Conservation (phyloP, 2,113 vertebrate genomes). For the Oncorhynchus keta region DNA sequence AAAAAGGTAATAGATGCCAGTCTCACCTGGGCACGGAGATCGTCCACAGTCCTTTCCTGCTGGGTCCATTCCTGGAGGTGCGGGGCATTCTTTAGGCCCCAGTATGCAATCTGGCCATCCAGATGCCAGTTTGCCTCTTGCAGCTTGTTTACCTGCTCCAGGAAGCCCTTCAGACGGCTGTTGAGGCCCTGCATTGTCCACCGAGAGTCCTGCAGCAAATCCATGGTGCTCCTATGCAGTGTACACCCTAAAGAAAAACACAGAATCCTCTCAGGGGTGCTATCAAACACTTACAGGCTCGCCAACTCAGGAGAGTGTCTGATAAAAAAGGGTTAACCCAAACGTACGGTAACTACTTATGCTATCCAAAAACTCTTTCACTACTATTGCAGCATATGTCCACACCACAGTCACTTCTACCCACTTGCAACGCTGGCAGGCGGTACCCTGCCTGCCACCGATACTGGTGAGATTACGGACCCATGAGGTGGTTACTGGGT, state of each 20-base stretch:
- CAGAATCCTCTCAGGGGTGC: not conserved
- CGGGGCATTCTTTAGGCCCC: slow-evolving; percentile 20
- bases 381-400: not conserved
- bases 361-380: not conserved
- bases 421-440: not conserved
- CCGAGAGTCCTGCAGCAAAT: slow-evolving; percentile 52
- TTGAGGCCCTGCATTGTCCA: slow-evolving; percentile 65
- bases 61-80: slow-evolving; percentile 52
- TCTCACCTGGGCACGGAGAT: slow-evolving; percentile 69
- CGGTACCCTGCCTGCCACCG: slow-evolving; percentile 15
- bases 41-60: slow-evolving; percentile 58
- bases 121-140: slow-evolving; percentile 65
- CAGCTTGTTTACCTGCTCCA: slow-evolving; percentile 68
- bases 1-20: not conserved
- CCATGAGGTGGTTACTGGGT: slow-evolving; percentile 54
- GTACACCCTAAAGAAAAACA: not conserved
- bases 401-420: not conserved
- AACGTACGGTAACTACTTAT: not conserved
- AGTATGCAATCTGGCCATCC: slow-evolving; percentile 64
- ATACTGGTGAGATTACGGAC: slow-evolving; percentile 14
- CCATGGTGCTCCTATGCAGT: slow-evolving; percentile 50
- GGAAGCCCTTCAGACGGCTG: slow-evolving; percentile 61
- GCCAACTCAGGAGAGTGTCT: not conserved
- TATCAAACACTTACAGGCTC: not conserved
- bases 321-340: not conserved